phyloP scores from a whole-genome alignment of 1,140 invertebrate genomes.

The Diabrotica undecimpunctata region DNA sequence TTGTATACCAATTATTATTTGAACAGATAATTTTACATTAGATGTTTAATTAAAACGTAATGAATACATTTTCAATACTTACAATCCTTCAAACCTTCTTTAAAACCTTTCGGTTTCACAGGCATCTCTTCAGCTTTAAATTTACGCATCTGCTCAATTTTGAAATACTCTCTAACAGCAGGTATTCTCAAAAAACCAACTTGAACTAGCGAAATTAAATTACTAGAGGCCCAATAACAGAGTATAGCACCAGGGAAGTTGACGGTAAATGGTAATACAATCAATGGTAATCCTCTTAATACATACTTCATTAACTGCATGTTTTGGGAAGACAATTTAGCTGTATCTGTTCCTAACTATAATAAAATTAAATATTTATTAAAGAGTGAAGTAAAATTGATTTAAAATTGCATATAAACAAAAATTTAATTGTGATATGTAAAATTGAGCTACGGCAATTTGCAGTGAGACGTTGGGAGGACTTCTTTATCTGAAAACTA shows the following conservation, averaged over 20 bases:
- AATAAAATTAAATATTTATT: slow-evolving; percentile 29
- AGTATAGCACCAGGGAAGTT: slow-evolving; percentile 87
- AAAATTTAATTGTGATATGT: background rate
- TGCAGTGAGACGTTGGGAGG: too few species aligned
- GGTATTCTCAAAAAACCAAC: slow-evolving; percentile 75
- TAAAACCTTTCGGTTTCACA: slow-evolving; percentile 71
- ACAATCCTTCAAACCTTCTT: slow-evolving; percentile 79
- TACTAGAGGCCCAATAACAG: slow-evolving; percentile 87
- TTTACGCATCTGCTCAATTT: slow-evolving; percentile 66
- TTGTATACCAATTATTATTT: too few species aligned
- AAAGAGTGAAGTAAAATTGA: too few species aligned
- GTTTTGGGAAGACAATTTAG: slow-evolving; percentile 58
- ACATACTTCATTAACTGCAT: slow-evolving; percentile 70
- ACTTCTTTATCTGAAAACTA: too few species aligned
- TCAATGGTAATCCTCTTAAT: slow-evolving; percentile 69
- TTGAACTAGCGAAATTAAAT: slow-evolving; percentile 84
- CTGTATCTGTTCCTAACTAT: slow-evolving; percentile 74
- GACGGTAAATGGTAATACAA: slow-evolving; percentile 81
- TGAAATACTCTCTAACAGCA: slow-evolving; percentile 68
- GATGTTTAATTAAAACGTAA: background rate
- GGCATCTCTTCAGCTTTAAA: slow-evolving; percentile 58
- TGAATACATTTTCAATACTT: slow-evolving; percentile 47
- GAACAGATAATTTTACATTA: too few species aligned
- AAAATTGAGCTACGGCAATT: background rate
- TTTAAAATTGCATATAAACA: background rate